Evolutionary conservation across 2,113 vertebrate species (phyloP).

Genomic region (Campylomormyrus tamandua): DNA sequence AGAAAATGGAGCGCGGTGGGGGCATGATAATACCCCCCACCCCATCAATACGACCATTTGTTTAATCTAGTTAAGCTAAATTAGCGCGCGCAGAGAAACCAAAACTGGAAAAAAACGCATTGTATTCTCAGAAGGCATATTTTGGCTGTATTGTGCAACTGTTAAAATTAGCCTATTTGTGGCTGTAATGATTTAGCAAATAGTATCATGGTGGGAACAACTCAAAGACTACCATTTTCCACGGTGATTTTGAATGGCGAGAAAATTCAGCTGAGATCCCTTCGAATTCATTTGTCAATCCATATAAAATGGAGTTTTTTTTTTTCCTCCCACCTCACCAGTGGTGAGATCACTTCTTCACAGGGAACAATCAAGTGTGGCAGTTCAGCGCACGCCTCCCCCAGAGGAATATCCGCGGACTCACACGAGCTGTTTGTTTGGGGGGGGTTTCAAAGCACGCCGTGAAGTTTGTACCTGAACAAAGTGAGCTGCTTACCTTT

Average conservation of each 20-base stretch:
- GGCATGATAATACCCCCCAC: slow-evolving; percentile 31
- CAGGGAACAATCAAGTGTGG: slow-evolving; percentile 3
- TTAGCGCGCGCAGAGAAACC: neutral
- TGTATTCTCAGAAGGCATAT: neutral
- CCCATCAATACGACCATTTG: slow-evolving; percentile 37
- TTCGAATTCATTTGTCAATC: neutral
- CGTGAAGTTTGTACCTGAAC: neutral
- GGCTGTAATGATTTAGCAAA: neutral
- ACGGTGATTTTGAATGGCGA: neutral
- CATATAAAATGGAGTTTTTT: neutral
- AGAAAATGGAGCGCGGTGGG: slow-evolving; percentile 28
- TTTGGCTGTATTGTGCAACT: neutral
- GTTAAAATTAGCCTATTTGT: neutral
- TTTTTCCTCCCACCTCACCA: neutral
- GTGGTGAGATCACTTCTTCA: neutral
- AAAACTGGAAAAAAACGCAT: neutral
- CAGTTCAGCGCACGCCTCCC: neutral
- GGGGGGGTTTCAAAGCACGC: neutral
- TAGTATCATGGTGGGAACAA: neutral
- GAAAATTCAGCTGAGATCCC: neutral
- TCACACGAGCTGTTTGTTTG: neutral
- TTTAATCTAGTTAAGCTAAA: slow-evolving; percentile 31
- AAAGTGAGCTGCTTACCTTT: neutral
- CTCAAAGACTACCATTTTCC: neutral
- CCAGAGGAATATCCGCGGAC: neutral